Percentiles rank a stretch among this genome's conserved stretches.
Evolutionary conservation across 2,113 vertebrate species (phyloP).

Genomic region (Antigone vipio): DNA sequence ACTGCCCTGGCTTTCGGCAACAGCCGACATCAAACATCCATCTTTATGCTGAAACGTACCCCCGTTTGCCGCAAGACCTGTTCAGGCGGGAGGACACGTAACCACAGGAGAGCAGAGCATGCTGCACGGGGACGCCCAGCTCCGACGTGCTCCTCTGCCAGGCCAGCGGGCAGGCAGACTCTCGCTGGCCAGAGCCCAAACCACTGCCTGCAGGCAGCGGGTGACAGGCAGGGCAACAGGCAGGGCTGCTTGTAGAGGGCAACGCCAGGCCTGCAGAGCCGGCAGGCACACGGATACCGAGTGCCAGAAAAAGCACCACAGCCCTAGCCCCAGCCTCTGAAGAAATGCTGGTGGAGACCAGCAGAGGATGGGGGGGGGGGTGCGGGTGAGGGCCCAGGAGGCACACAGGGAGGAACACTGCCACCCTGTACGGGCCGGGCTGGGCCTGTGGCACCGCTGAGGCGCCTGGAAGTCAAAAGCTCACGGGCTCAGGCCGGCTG

Average conservation of each 20-base stretch:
- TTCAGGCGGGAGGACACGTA: background rate
- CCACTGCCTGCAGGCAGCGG: background rate
- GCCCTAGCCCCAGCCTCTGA: too few species aligned
- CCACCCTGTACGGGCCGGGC: background rate
- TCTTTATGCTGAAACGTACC: background rate
- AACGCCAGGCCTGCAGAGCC: background rate
- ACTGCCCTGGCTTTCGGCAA: background rate
- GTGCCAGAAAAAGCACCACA: too few species aligned
- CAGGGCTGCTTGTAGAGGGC: background rate
- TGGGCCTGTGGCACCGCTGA: background rate
- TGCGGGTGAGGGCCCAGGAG: background rate
- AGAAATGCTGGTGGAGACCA: background rate
- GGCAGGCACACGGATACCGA: fast-evolving
- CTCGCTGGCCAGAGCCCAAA: background rate
- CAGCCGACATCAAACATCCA: fast-evolving
- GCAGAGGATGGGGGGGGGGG: too few species aligned
- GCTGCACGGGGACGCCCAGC: background rate
- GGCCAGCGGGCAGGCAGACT: background rate
- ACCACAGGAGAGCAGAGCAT: background rate
- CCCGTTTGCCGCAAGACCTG: too few species aligned
- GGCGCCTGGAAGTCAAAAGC: background rate
- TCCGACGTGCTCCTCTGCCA: fast-evolving
- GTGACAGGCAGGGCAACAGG: background rate
- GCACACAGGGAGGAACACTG: fast-evolving
- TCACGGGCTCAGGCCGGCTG: too few species aligned